Evolutionary conservation across 92 coral and sea anemone genomes (phyloP), one percentile per base, ranked within the genome.

Genomic region (Phenganax subtilis): DNA sequence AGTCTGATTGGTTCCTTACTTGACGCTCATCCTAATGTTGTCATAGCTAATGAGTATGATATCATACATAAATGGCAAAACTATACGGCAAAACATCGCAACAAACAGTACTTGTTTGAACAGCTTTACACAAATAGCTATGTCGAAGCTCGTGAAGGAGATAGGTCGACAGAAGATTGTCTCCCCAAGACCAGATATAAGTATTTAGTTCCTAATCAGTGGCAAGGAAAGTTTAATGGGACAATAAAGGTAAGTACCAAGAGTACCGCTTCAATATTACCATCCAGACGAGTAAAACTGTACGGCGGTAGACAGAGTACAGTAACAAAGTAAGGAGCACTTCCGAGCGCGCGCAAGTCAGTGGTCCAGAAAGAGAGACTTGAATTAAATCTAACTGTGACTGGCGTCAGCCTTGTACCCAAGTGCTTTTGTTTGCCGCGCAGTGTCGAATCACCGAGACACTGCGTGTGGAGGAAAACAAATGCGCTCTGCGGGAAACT

Each of bases 21-120:
- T 7, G 88, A 88, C 17, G 90, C 90, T 12, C 90, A 88, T 66
- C 90, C 90, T 51, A 54, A 88, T 10, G 65, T 85, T 0, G 84
- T 88, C 54, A 76, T 88, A 12, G 86, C 90, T 6, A 76, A 88
- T 74, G 90, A 88, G 31, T 85, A 61, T 75, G 80, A 87, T 56
- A 71, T 87, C 60, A 25, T 87, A 10, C 62, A 47, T 51, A 70
- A 84, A 12, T 84, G 87, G 90, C 7, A 14, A n/a, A 11, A 51
- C 7, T 80, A 56, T 78, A 55, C 37, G 1, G 6, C 67, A 8
- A 57, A 87, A 77, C 57, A 72, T 60, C 54, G 71, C 55, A 72
- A 63, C 52, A 83, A 72, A 54, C 55, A 79, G n/a, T 16, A 44
- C 31, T 31, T 87, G 63, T 58, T 76, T 58, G 53, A 76, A 62